Evolutionary conservation across 2,113 vertebrate genomes (phyloP).

Genomic region (Saguinus imperator): DNA sequence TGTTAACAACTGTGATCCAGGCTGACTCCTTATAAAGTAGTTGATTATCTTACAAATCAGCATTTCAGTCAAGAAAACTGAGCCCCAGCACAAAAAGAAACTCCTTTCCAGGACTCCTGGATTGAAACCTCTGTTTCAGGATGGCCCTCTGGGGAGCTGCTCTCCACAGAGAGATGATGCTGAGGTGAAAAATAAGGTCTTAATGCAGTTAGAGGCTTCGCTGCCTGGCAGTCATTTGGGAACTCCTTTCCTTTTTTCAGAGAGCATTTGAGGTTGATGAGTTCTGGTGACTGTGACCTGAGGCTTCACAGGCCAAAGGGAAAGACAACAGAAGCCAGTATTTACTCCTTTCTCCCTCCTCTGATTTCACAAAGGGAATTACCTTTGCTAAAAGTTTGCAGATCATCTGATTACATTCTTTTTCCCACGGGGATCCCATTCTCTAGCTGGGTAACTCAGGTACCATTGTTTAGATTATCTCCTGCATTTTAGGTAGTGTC

Average conservation of each 20-base stretch:
- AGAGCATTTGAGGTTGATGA: not conserved
- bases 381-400: conserved; percentile 37
- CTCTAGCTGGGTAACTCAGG: not conserved
- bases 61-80: not conserved
- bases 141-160: not conserved
- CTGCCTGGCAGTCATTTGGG: not conserved
- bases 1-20: not conserved
- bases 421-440: not conserved
- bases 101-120: not conserved
- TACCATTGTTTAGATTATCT: not conserved
- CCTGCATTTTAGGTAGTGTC: not conserved
- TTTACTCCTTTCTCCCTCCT: not conserved
- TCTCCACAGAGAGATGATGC: not conserved
- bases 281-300: not conserved
- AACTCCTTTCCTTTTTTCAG: not conserved
- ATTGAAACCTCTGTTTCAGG: not conserved
- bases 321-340: not conserved
- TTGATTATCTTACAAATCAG: not conserved
- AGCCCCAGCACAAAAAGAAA: not conserved
- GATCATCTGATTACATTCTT: not conserved
- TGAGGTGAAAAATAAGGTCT: not conserved
- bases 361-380: conserved; percentile 13
- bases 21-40: not conserved
- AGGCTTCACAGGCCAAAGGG: not conserved
- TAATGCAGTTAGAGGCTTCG: not conserved